Base-by-base conservation (phyloP, 2,113 vertebrate genomes). In the Mystacornis crossleyi region DNA sequence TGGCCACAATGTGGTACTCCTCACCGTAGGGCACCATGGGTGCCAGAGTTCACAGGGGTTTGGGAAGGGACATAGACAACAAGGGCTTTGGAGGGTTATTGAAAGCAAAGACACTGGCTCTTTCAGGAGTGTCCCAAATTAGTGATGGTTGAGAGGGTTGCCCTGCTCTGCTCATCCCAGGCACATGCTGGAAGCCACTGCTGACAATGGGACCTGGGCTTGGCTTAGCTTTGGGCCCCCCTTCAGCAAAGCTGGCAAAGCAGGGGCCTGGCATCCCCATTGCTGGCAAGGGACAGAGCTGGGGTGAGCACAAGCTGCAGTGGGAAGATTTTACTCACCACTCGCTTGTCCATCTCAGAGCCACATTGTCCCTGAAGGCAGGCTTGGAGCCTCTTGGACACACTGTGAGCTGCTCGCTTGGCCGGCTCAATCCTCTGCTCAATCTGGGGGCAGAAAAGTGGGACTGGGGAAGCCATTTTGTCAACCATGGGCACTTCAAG, bases 371-470 rank as follows among this genome's bases (percentile, higher is more conserved):
- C 99, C 96, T 99, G 99, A 93, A 99, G 98, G 94, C 99, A 99
- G 72, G 98, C 98, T 86, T 97, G 97, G 88, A 99, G 98, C 90
- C 99, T 99, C 97, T 99, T 99, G 90, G 99, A 97, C 42, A 99
- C 98, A 11, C 98, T 98, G 97, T 99, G 99, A 33, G 99, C 98
- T 1, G 99, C 99, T 89, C 98, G 98, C 91, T 98, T 99, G 92
- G 99, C 98, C 0, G 99, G 99, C 72, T 99, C 99, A 40, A 99
- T 98, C 85, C 99, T 98, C 97, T 99, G 99, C 96, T 99, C 99
- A 64, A 99, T 99, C 99, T 99, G 95, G 9, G 42, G 70, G 25
- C 9, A 36, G 31, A 79, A 51, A 31, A 19, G 16, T 29, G 20
- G 6, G 6, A 67, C n/a, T 15, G 29, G 17, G 14, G 26, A 65